phyloP scores from a whole-genome alignment of 2,888 invertebrate species.

The Ochropacha duplaris region DNA sequence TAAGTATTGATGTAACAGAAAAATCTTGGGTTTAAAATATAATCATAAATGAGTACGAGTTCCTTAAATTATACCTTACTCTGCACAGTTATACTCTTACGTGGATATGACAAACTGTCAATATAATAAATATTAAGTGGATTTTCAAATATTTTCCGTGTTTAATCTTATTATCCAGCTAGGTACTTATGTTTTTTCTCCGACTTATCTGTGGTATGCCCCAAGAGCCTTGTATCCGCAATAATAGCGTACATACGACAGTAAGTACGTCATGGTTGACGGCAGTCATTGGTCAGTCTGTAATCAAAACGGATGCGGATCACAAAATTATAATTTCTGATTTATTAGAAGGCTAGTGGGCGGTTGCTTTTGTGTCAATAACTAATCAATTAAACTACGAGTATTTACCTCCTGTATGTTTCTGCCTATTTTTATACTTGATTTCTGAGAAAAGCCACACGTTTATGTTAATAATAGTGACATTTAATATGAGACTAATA shows the following conservation, averaged over 20 bases:
- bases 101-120: neutral
- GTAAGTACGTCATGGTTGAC: conserved; percentile 1
- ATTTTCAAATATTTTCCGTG: conserved; percentile 5
- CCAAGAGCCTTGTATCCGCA: neutral
- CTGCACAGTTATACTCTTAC: neutral
- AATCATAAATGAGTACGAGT: neutral
- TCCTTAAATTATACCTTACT: neutral
- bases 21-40: no score
- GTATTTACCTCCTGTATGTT: conserved; percentile 10
- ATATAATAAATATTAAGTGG: neutral
- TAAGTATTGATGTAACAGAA: no score
- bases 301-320: conserved; percentile 76
- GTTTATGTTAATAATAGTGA: conserved; percentile 2
- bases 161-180: conserved; percentile 1
- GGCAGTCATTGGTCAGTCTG: conserved; percentile 38
- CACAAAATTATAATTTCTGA: conserved; percentile 65
- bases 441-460: conserved; percentile 22
- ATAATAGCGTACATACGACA: neutral
- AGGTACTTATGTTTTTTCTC: conserved; percentile 6
- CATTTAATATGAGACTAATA: neutral
- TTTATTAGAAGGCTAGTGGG: conserved; percentile 60
- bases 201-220: neutral
- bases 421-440: conserved; percentile 5
- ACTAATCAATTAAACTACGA: conserved; percentile 16
- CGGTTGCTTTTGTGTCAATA: conserved; percentile 35